phyloP scores from a whole-genome alignment of 2,113 vertebrate genomes.

The Romanogobio albipinnatus region DNA sequence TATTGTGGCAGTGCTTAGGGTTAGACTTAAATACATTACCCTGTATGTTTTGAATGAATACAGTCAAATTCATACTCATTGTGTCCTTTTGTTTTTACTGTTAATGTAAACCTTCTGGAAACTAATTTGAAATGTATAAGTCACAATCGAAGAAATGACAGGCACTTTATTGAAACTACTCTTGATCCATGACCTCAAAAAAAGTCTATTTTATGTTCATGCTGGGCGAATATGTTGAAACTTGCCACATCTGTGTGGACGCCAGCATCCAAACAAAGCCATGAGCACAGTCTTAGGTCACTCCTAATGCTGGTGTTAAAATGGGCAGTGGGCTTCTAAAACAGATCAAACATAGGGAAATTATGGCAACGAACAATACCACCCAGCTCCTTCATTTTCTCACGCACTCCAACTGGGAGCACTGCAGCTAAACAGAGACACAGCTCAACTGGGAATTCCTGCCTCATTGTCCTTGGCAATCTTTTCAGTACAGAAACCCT shows the following conservation, averaged over 20 bases:
- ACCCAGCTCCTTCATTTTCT: constrained; percentile 41
- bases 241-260: not conserved
- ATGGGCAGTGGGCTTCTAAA: constrained; percentile 38
- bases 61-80: not conserved
- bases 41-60: not conserved
- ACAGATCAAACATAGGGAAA: constrained; percentile 10
- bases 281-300: constrained; percentile 17
- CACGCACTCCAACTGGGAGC: constrained; percentile 40
- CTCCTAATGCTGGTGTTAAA: constrained; percentile 6
- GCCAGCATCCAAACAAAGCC: constrained; percentile 14
- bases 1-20: not conserved
- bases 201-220: constrained; percentile 9
- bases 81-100: not conserved
- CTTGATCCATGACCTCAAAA: not conserved
- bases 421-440: constrained; percentile 26
- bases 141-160: constrained; percentile 12
- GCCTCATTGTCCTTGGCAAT: constrained; percentile 49
- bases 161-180: constrained; percentile 21
- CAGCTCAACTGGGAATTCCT: constrained; percentile 36
- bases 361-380: constrained; percentile 44
- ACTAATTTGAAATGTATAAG: not conserved
- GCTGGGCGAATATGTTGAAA: constrained; percentile 2
- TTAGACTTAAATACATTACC: not conserved
- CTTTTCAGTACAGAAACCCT: constrained; percentile 23
- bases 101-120: not conserved